Evolutionary conservation across 2,888 invertebrate species (phyloP).

Genomic region (Sycophila texana): DNA sequence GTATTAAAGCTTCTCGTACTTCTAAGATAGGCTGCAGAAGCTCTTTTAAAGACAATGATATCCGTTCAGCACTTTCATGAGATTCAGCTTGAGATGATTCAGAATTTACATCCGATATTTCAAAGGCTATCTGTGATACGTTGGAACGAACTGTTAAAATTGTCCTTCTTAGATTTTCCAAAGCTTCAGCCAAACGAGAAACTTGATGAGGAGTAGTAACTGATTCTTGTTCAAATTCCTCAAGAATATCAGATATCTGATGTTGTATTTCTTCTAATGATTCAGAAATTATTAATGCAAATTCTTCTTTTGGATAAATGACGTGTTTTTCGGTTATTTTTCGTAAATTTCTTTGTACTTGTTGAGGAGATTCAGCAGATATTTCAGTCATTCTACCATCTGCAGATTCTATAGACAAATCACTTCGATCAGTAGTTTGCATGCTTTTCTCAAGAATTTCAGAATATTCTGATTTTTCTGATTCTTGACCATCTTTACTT

Average conservation of each 20-base stretch:
- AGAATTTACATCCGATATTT: slow-evolving; percentile 44
- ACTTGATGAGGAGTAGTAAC: slow-evolving; percentile 57
- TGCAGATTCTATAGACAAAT: slow-evolving; percentile 6
- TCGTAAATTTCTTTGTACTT: slow-evolving; percentile 22
- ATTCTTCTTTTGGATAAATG: slow-evolving; percentile 55
- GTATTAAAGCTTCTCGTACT: slow-evolving; percentile 58
- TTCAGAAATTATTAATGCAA: slow-evolving; percentile 53
- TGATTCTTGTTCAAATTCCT: slow-evolving; percentile 66
- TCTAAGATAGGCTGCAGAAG: slow-evolving; percentile 58
- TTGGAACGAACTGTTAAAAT: slow-evolving; percentile 56
- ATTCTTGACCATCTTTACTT: slow-evolving; percentile 21
- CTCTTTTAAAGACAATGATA: slow-evolving; percentile 56
- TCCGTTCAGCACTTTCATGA: slow-evolving; percentile 50
- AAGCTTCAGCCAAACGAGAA: slow-evolving; percentile 61
- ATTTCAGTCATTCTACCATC: slow-evolving; percentile 2
- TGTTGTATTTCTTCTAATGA: slow-evolving; percentile 62
- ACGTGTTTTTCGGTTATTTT: slow-evolving; percentile 49
- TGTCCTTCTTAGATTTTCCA: slow-evolving; percentile 63
- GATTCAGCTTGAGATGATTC: slow-evolving; percentile 51
- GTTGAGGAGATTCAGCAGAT: slow-evolving; percentile 30
- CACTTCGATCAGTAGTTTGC: slow-evolving; percentile 11
- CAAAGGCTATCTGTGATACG: slow-evolving; percentile 40
- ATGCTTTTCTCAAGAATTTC: slow-evolving; percentile 6
- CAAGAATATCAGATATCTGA: slow-evolving; percentile 63
- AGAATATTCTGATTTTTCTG: slow-evolving; percentile 17